Base-by-base conservation (phyloP, 2,113 vertebrate species). In the Pitta sordida region DNA sequence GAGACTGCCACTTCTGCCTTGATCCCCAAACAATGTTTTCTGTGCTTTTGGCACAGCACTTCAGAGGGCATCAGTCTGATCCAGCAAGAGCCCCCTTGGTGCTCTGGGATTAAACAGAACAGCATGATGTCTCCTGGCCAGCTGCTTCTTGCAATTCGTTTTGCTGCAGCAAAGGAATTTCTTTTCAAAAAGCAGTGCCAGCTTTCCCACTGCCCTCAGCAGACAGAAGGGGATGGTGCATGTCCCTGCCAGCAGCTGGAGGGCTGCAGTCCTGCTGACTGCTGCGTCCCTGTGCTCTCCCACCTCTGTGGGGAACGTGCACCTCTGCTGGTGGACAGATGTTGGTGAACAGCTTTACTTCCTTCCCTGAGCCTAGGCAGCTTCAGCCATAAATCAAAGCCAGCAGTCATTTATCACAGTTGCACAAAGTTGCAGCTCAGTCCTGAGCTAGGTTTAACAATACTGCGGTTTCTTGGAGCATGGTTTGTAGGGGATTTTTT, bases 51-150 rank as follows among this genome's bases (percentile, higher is more conserved):
- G 82, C 74, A 67, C 49, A 56, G 79, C 5, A 20, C 21, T 81
- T 83, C 23, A 29, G 67, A 49, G 48, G 11, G 39, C 36, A 13
- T 62, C 71, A 41, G 43, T 23, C 56, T 79, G 75, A 89, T 80
- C 69, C 65, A 75, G 85, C 52, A 48, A 87, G 86, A 79, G 16
- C 5, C 24, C 59, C n/a, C 36, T 71, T 49, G 23, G 75, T 39
- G 49, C 83, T 75, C 52, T 58, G 91, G 91, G 75, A 62, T 81
- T 86, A 70, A 81, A 48, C 60, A 78, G 77, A 88, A 60, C 68
- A 78, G 59, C 43, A 32, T 2, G 2, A 23, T 49, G 53, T 62
- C 79, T 79, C 49, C 63, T 86, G 63, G n/a, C 44, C 67, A 93
- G 63, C 58, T 86, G 49, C 67, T 76, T 83, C 58, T 20, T 16